A percentile compares a stretch with the other conserved stretches of the same genome.
Conservation (phyloP, 2,888 invertebrate species). For the Parnassius apollo region DNA sequence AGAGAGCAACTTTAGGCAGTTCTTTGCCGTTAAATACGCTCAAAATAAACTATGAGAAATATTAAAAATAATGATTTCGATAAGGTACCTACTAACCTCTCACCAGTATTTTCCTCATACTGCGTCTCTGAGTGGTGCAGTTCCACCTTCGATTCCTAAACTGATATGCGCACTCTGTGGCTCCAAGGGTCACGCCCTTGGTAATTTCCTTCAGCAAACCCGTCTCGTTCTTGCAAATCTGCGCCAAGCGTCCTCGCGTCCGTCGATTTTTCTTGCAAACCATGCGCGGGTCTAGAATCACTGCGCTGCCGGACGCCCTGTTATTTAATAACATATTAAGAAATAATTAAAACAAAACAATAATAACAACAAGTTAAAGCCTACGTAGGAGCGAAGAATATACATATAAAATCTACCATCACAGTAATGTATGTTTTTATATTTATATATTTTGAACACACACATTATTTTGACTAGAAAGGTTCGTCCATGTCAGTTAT, state of each 20-base stretch:
- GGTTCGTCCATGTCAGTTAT: too few species aligned
- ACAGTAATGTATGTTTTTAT: too few species aligned
- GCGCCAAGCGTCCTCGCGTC: constrained; percentile 87
- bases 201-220: constrained; percentile 90
- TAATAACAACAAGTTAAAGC: too few species aligned
- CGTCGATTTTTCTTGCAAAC: constrained; percentile 93
- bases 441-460: too few species aligned
- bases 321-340: constrained; percentile 27
- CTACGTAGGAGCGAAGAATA: too few species aligned
- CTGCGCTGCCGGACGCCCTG: constrained; percentile 91
- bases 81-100: constrained; percentile 83
- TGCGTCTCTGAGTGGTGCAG: constrained; percentile 90
- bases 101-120: constrained; percentile 91
- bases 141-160: constrained; percentile 94
- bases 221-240: constrained; percentile 92
- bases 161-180: constrained; percentile 93
- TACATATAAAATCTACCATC: too few species aligned
- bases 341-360: not conserved
- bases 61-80: not conserved
- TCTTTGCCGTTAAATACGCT: too few species aligned
- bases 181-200: constrained; percentile 90
- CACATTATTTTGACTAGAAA: too few species aligned
- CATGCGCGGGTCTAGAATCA: constrained; percentile 93
- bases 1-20: too few species aligned
- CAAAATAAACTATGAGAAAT: too few species aligned